Evolutionary conservation across 2,797 vertebrate species (phyloP).

Genomic region (Limnodromus scolopaceus): DNA sequence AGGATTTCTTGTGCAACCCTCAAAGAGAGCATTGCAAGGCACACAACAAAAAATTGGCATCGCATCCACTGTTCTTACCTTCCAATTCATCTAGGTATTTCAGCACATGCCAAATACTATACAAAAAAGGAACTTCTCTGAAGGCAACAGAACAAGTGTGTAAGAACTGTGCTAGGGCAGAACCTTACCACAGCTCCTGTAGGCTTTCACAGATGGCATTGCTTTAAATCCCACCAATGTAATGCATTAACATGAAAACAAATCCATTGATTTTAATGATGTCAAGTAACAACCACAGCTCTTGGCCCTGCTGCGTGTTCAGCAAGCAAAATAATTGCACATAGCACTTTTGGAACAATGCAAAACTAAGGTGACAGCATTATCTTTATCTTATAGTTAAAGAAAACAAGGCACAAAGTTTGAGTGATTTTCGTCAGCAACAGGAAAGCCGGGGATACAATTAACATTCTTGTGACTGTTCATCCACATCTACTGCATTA

Average conservation of each 20-base stretch:
- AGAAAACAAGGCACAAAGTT: neutral
- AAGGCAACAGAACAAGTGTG: neutral
- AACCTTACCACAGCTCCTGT: neutral
- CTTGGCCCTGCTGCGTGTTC: accelerated
- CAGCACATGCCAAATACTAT: neutral
- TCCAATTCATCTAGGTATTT: neutral
- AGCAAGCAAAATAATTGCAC: neutral
- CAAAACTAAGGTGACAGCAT: neutral
- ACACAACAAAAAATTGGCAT: neutral
- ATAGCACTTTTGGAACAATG: neutral
- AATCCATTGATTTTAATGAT: neutral
- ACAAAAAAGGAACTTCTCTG: neutral
- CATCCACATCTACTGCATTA: no score
- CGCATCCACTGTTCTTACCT: neutral
- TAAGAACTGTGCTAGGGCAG: neutral
- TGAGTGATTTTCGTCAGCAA: neutral
- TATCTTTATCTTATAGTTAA: neutral
- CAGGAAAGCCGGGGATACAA: neutral
- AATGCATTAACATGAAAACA: neutral
- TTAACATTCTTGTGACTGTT: neutral
- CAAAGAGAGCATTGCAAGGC: neutral
- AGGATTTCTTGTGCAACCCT: neutral
- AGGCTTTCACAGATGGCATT: neutral
- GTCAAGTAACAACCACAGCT: neutral
- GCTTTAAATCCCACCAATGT: neutral